Conservation (phyloP, 2,888 invertebrate species). For the Polymixis lichenea region DNA sequence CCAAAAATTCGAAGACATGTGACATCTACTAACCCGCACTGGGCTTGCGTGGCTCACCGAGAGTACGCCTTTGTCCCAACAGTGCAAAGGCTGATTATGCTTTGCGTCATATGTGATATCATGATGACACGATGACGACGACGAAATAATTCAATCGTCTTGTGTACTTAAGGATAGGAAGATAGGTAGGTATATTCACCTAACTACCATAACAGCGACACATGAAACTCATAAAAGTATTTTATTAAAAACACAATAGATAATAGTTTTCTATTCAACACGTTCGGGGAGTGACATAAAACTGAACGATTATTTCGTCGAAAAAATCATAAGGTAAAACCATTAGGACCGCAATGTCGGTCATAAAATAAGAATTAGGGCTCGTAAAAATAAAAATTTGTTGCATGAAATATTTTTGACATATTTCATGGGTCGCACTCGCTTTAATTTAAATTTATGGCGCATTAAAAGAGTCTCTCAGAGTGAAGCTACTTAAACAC, state of each 20-base stretch:
- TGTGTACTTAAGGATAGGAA: too few species aligned
- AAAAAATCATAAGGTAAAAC: conserved; percentile 64
- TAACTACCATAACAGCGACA: conserved; percentile 4
- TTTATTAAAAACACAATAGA: conserved; percentile 51
- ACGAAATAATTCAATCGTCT: too few species aligned
- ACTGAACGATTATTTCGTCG: conserved; percentile 58
- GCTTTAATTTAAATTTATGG: conserved; percentile 44
- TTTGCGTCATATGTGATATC: too few species aligned
- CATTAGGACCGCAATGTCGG: conserved; percentile 65
- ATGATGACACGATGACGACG: too few species aligned
- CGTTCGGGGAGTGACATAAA: conserved; percentile 56
- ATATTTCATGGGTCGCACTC: conserved; percentile 36
- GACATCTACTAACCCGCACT: too few species aligned
- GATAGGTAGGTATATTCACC: neutral
- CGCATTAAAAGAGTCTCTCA: conserved; percentile 5
- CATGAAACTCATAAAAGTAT: conserved; percentile 49
- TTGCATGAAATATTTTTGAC: conserved; percentile 56
- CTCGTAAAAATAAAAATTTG: conserved; percentile 62
- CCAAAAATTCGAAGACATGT: too few species aligned
- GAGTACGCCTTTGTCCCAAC: too few species aligned
- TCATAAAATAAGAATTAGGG: conserved; percentile 65
- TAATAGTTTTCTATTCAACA: conserved; percentile 63
- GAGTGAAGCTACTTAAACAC: neutral
- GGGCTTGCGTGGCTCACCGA: too few species aligned
- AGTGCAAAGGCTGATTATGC: too few species aligned